Percentiles rank a stretch among this genome's conserved stretches.
These are phyloP conservation scores for Cyrtorhinus lividipennis DNA, from an alignment of 1,140 invertebrate genomes.

Conservation along the genomic window DNA sequence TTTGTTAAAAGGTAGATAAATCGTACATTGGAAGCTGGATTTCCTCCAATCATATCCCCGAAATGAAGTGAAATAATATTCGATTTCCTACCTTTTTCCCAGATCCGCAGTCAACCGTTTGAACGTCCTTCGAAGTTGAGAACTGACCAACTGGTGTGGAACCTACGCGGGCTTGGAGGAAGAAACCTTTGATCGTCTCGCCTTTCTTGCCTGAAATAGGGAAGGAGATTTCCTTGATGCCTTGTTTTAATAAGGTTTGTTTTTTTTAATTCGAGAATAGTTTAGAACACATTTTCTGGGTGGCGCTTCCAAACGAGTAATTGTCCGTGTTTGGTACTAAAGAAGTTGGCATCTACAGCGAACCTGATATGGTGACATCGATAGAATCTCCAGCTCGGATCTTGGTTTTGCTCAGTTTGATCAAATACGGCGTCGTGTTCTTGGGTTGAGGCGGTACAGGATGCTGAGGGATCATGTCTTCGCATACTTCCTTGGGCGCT, in stretches of 20 bases:
- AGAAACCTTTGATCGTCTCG: constrained; percentile 35
- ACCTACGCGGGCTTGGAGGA: constrained; percentile 35
- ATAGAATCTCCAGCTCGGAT: constrained; percentile 28
- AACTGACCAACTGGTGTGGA: constrained; percentile 34
- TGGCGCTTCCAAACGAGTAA: too few relatives aligned
- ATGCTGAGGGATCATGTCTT: constrained; percentile 37
- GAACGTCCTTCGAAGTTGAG: constrained; percentile 27
- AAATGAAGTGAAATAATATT: background rate
- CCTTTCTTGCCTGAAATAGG: constrained; percentile 17
- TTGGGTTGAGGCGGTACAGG: constrained; percentile 30
- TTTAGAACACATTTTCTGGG: too few relatives aligned
- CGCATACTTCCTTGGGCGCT: constrained; percentile 34
- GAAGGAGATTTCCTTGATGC: too few relatives aligned
- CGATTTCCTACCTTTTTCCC: constrained; percentile 28
- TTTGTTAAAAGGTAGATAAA: too few relatives aligned
- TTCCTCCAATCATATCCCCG: too few relatives aligned
- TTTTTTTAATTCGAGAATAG: background rate
- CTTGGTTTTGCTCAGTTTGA: constrained; percentile 33
- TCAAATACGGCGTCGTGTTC: constrained; percentile 32
- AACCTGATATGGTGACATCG: constrained; percentile 33
- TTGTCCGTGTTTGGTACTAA: too few relatives aligned
- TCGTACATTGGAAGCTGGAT: too few relatives aligned
- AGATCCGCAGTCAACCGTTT: constrained; percentile 31
- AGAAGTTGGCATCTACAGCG: too few relatives aligned
- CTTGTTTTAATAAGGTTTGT: too few relatives aligned